These are phyloP conservation scores for Atlantisia rogersi DNA, from an alignment of 2,113 vertebrate species.

Conservation along the genomic window DNA sequence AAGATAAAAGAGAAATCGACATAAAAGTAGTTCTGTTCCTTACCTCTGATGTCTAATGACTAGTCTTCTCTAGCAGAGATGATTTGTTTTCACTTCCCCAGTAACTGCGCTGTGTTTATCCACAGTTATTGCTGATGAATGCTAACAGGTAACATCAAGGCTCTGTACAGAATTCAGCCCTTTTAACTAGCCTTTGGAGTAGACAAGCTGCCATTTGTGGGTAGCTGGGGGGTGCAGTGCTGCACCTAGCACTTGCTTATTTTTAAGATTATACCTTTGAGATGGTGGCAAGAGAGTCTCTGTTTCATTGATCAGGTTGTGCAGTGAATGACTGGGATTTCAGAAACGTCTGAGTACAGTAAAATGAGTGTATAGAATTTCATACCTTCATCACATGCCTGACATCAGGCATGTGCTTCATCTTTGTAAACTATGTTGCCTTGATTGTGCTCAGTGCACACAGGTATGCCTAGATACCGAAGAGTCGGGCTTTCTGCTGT, in stretches of 20 bases:
- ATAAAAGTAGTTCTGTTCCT: not conserved
- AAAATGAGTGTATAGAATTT: not conserved
- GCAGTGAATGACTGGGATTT: not conserved
- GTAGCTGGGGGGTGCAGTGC: not conserved
- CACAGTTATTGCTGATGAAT: not conserved
- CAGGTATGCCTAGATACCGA: not conserved
- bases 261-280: not conserved
- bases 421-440: not conserved
- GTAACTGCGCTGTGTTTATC: not conserved
- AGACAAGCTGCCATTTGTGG: not conserved
- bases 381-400: not conserved
- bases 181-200: not conserved
- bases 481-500: not conserved
- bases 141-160: not conserved
- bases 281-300: not conserved
- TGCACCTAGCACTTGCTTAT: not conserved
- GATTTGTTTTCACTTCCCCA: not conserved
- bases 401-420: not conserved
- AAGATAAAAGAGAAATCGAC: conserved; percentile 7
- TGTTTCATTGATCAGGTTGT: not conserved
- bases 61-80: not conserved
- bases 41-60: not conserved
- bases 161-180: not conserved
- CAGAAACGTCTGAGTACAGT: not conserved
- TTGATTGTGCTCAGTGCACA: not conserved